Evolutionary conservation across 1,140 invertebrate genomes (phyloP).

Genomic region (Bathynomus jamesi): DNA sequence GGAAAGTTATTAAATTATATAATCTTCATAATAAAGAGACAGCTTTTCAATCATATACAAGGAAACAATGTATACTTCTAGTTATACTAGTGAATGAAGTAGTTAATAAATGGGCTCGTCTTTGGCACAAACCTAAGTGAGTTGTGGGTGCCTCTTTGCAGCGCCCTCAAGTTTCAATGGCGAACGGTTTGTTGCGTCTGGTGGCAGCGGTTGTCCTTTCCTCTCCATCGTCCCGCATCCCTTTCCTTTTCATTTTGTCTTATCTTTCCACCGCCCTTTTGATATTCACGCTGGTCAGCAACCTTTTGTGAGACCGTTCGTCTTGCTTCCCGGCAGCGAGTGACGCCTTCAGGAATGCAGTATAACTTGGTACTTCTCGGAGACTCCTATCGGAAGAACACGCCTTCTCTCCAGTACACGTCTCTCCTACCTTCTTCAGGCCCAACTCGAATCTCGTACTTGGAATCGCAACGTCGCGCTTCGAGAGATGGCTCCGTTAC

Average conservation of each 20-base stretch:
- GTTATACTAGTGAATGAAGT: too few species aligned
- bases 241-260: background rate
- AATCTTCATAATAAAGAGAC: too few species aligned
- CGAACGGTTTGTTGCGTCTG: background rate
- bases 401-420: constrained; percentile 29
- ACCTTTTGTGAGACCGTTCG: background rate
- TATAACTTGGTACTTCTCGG: constrained; percentile 25
- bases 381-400: background rate
- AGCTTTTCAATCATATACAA: too few species aligned
- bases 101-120: too few species aligned
- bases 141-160: background rate
- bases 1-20: too few species aligned
- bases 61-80: too few species aligned
- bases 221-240: background rate
- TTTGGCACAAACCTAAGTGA: background rate
- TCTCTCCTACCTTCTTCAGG: constrained; percentile 30
- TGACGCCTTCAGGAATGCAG: constrained; percentile 21
- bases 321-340: constrained; percentile 17
- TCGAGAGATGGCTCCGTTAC: background rate
- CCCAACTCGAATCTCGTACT: constrained; percentile 17
- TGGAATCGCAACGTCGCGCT: background rate
- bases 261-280: constrained; percentile 3
- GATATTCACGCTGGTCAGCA: background rate
- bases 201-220: background rate
- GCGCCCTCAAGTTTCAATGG: background rate